Conservation (phyloP, 2,888 invertebrate genomes). For the Cantharis lateralis region DNA sequence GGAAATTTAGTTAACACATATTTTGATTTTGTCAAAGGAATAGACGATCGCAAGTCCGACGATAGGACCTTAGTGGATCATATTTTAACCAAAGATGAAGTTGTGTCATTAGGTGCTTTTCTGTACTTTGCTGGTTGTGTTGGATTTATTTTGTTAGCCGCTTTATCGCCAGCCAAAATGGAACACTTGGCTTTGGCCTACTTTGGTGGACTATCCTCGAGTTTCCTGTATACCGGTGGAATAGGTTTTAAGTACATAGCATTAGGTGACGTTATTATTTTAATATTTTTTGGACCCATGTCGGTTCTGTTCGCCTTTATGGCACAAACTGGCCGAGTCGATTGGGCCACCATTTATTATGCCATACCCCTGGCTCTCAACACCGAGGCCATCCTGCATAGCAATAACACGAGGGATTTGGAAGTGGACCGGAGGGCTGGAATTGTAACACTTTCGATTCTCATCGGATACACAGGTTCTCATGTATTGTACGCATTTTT, state of each 20-base stretch:
- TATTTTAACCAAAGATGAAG: conserved; percentile 78
- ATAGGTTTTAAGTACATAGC: conserved; percentile 96
- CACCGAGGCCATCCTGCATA: conserved; percentile 93
- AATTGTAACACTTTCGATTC: conserved; percentile 92
- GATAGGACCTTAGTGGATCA: conserved; percentile 95
- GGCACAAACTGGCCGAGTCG: conserved; percentile 89
- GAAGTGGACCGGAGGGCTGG: conserved; percentile 87
- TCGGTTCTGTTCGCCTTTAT: conserved; percentile 92
- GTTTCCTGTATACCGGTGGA: conserved; percentile 96
- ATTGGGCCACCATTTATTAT: conserved; percentile 89
- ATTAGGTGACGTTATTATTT: conserved; percentile 87
- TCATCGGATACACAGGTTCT: conserved; percentile 89
- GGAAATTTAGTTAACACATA: conserved; percentile 97
- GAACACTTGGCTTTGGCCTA: conserved; percentile 93
- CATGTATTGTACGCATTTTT: conserved; percentile 89
- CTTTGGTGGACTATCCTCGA: conserved; percentile 93
- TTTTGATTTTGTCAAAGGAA: conserved; percentile 94
- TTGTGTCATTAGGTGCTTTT: conserved; percentile 87
- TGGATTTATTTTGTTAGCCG: conserved; percentile 51
- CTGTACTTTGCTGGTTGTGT: conserved; percentile 84
- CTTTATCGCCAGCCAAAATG: conserved; percentile 87
- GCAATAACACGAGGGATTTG: conserved; percentile 92
- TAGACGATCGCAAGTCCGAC: conserved; percentile 91
- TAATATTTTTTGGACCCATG: conserved; percentile 92
- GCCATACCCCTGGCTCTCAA: conserved; percentile 92